Percentiles rank a stretch among this genome's conserved stretches.
Evolutionary conservation across 2,888 invertebrate genomes (phyloP).

Genomic region (Euclidia mi): DNA sequence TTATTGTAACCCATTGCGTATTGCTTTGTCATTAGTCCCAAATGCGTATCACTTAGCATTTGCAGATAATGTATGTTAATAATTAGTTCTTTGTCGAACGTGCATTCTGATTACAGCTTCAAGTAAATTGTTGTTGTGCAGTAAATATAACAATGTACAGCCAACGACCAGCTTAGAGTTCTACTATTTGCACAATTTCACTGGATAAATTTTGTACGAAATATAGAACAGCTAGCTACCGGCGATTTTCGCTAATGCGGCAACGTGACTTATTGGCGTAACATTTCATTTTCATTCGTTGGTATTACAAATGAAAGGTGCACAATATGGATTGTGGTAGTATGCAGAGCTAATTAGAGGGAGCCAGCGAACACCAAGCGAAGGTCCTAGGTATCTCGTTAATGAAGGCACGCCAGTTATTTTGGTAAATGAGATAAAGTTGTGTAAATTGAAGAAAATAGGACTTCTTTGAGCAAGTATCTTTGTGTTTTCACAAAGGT

Average conservation of each 20-base stretch:
- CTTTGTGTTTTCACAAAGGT: neutral
- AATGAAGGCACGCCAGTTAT: conserved; percentile 28
- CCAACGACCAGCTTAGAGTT: no score
- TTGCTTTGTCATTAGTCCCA: no score
- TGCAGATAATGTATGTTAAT: no score
- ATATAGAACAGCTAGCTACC: neutral
- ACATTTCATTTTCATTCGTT: conserved; percentile 34
- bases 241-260: neutral
- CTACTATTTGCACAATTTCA: no score
- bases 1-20: no score
- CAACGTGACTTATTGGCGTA: conserved; percentile 6
- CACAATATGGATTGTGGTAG: conserved; percentile 42
- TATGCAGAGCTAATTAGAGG: conserved; percentile 35
- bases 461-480: neutral
- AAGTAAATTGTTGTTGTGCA: no score
- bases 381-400: conserved; percentile 34
- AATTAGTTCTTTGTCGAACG: no score
- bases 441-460: neutral
- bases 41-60: no score
- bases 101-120: no score
- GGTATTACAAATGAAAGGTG: conserved; percentile 36
- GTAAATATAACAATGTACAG: no score
- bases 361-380: conserved; percentile 37
- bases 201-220: neutral
- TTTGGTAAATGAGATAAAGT: conserved; percentile 18